Evolutionary conservation across 2,888 invertebrate genomes (phyloP), one percentile per base, ranked within the genome.

Genomic region (Mimumesa dahlbomi): DNA sequence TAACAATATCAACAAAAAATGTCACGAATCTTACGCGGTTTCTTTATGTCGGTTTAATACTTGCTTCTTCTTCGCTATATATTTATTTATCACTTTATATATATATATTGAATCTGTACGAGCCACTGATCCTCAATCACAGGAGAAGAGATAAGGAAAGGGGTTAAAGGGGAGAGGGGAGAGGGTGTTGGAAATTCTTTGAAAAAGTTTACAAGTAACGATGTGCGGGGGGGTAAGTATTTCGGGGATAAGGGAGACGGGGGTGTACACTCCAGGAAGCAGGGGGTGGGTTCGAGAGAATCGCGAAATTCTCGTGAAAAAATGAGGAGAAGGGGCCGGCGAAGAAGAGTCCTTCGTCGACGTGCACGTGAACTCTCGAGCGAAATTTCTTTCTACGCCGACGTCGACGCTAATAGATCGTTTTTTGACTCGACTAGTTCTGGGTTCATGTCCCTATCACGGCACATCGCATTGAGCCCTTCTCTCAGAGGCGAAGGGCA

Each of bases 401-500:
- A 70, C 29, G 48, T 14, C 31, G 72, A 72, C 57, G 58, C 63
- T 52, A 76, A 75, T 66, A 72, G 63, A 78, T 75, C 78, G 68
- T 68, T n/a, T n/a, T n/a, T 63, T 65, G 62, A 67, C 52, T 73
- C 75, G 75, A 81, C 72, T 81, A 84, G 82, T 87, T 87, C 87
- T 86, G 90, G 90, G 89, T 91, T 91, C 94, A 94, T 94, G 92
- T 94, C 94, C 90, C 94, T 91, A 91, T 94, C 94, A 84, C 94
- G 93, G 92, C 94, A 94, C 94, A 94, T 93, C 93, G 94, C 94
- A 93, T 93, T 89, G 86, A 91, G 88, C 88, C 85, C 91, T 88
- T 90, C 86, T 87, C 88, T 85, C 73, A 61, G n/a, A 85, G 85
- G 82, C 84, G 75, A 83, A 84, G 85, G 82, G 82, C 84, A 83